These are phyloP conservation scores for Heliothis subflexa DNA, from an alignment of 1,140 invertebrate genomes.

Conservation along the genomic window DNA sequence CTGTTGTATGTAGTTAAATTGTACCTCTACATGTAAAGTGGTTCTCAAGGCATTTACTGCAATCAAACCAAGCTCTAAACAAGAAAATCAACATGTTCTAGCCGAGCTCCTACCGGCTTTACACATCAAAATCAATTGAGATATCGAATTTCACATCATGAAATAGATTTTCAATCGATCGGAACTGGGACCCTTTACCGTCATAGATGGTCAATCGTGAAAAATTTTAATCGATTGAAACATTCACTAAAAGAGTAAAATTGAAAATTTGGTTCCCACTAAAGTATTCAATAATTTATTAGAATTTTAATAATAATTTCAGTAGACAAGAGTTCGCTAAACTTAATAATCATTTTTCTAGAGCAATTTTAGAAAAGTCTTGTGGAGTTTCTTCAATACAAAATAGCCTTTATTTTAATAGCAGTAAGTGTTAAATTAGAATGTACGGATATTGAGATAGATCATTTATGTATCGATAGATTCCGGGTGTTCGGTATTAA, in stretches of 20 bases:
- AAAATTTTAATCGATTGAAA: slow-evolving; percentile 45
- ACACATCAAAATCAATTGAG: neutral
- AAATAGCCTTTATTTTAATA: slow-evolving; percentile 48
- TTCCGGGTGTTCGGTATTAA: slow-evolving; percentile 70
- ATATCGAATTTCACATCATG: neutral
- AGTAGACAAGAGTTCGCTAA: slow-evolving; percentile 45
- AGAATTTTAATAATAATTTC: slow-evolving; percentile 47
- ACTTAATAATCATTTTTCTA: slow-evolving; percentile 51
- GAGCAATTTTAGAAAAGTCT: slow-evolving; percentile 49
- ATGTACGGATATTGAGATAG: slow-evolving; percentile 55
- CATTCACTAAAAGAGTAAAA: slow-evolving; percentile 20
- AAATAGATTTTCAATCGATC: slow-evolving; percentile 30
- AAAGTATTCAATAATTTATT: slow-evolving; percentile 38
- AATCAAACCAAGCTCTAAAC: slow-evolving; percentile 2
- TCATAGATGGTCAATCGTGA: slow-evolving; percentile 19
- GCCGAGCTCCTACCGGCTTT: neutral
- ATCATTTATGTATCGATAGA: slow-evolving; percentile 60
- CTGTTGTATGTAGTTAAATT: neutral
- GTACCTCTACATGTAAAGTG: slow-evolving; percentile 3
- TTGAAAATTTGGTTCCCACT: slow-evolving; percentile 40
- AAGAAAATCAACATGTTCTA: neutral
- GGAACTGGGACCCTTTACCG: slow-evolving; percentile 22
- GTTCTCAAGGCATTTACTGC: slow-evolving; percentile 9
- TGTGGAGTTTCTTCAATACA: slow-evolving; percentile 6
- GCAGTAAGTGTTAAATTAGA: slow-evolving; percentile 59